A percentile compares a stretch with the other conserved stretches of the same genome.
Conservation (phyloP, 2,797 vertebrate species). For the Aulostomus chinensis region DNA sequence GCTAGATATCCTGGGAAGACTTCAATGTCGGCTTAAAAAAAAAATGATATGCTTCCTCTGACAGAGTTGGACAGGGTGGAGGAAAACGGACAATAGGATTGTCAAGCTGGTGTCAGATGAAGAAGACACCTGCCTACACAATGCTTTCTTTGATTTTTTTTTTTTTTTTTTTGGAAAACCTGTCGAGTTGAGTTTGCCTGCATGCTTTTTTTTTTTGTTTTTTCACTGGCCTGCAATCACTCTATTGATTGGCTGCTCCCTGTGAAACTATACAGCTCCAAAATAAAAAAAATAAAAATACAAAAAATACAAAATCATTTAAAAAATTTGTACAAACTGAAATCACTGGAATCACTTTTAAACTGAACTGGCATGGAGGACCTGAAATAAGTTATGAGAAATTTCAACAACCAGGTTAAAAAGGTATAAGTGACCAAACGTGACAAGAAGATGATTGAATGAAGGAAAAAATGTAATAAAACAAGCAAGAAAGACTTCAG, state of each 20-base stretch:
- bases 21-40: slow-evolving; percentile 8
- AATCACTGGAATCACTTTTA: no score
- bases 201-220: background rate
- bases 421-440: no score
- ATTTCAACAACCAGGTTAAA: no score
- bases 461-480: no score
- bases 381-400: no score
- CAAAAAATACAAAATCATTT: no score
- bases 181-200: background rate
- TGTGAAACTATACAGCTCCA: background rate
- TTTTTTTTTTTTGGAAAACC: no score
- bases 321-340: no score
- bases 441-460: no score
- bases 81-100: slow-evolving; percentile 22
- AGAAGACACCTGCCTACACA: slow-evolving; percentile 15
- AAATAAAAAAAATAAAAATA: background rate
- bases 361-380: no score
- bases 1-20: slow-evolving; percentile 10
- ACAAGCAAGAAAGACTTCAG: no score
- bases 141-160: slow-evolving; percentile 31
- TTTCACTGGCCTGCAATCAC: slow-evolving; percentile 4
- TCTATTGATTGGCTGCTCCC: background rate
- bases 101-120: slow-evolving; percentile 22
- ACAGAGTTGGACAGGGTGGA: slow-evolving; percentile 14
- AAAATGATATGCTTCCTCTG: slow-evolving; percentile 7